Base-by-base conservation (phyloP, 2,113 vertebrate genomes). In the Columba janthina region DNA sequence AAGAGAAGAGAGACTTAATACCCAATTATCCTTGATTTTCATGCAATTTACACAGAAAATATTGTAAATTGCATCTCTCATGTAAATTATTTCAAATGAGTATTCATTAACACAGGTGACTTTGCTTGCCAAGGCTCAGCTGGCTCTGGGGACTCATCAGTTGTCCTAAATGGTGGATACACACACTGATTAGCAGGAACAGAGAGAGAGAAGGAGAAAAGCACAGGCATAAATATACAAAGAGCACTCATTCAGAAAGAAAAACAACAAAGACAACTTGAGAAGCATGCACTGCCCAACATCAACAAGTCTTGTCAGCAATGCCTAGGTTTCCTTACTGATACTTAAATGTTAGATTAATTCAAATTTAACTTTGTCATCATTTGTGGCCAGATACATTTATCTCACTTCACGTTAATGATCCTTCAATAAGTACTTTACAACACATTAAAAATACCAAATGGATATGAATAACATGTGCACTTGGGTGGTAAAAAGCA, bases 71-170 rank as follows among this genome's bases (percentile, higher is more conserved):
- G 42, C 29, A 42, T 69, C 73, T 85, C 51, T 93, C n/a, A 15
- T 79, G 79, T 79, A 34, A 92, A 92, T 96, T 44, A 88, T 90
- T 96, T 82, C 82, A 80, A 92, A 74, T 62, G 50, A 72, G 84
- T 42, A 62, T 54, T 96, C 90, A 88, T 84, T 92, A 91, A 84
- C 85, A 74, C 75, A 44, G 85, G 94, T 94, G 88, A 81, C 88
- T 96, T 91, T 77, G 51, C 95, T 83, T 88, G 84, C 87, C 90
- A 94, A 83, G 76, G 75, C 89, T 83, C 85, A 51, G 54, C 70
- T 81, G 71, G 67, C 91, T 75, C 89, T 76, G 85, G 93, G 91
- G 90, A 85, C 70, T 88, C 89, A 36, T 66, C 87, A 7, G 50
- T 66, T 85, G 81, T 74, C 87, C 87, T 84, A 14, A 38, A n/a